Base-by-base conservation (phyloP, 2,113 vertebrate species). In the Proterorhinus semilunaris region DNA sequence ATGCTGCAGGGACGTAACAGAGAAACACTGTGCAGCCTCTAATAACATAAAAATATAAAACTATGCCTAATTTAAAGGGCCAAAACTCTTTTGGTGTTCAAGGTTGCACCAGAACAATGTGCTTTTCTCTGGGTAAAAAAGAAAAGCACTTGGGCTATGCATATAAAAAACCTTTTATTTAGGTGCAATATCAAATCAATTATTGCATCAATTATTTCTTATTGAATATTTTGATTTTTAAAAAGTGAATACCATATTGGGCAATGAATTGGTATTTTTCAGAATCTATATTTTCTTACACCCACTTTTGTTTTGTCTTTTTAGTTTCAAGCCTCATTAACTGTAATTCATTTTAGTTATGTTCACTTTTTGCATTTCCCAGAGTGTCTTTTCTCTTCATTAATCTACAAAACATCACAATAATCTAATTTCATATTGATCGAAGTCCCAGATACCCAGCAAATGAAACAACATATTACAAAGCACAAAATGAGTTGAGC, bases 11-110 rank as follows among this genome's bases (percentile, higher is more conserved):
- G 21, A 21, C 21, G 21, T 21, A 21, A 21, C 21, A 21, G 21
- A 21, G 21, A 21, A 36, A 36, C 27, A 36, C 27, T 4, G 4
- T 36, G 27, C 27, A 36, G 27, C 27, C 27, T 36, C 27, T 36
- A 36, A 36, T 36, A 36, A 36, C 27, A 3, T 36, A 36, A 36
- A 36, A 36, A 36, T 36, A 3, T 36, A 36, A 36, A 36, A 36
- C 4, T 3, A 36, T 36, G 27, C 27, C 27, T 3, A 1, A 3
- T 36, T 36, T 1, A 36, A 3, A 36, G 27, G 27, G 27, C 27
- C 27, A 36, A 5, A 36, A 36, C 27, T 36, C 27, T 61, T 62
- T 80, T 70, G 67, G 27, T 50, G 54, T 73, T 27, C 55, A 10
- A 11, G 27, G 59, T 67, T 13, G 53, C 44, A 58, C 51, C 8